phyloP scores from a whole-genome alignment of 2,888 invertebrate species.

The Sinodicranocentrus sp. region DNA sequence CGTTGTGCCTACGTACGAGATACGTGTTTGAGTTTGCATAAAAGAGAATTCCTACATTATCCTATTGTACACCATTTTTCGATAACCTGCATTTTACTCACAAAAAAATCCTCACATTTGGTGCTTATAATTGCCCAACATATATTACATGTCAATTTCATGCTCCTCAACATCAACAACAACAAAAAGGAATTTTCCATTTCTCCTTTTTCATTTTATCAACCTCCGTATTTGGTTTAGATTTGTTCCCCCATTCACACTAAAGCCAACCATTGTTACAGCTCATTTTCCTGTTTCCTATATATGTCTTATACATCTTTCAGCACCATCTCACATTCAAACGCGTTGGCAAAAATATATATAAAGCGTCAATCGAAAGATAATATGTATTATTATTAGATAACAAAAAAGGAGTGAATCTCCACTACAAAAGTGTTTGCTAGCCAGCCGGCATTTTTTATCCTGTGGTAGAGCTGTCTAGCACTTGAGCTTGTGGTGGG shows the following conservation, averaged over 20 bases:
- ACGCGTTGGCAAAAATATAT: background rate
- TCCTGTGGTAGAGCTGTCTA: too few relatives aligned
- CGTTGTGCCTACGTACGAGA: background rate
- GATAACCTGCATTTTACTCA: constrained; percentile 11
- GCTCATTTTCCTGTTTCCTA: background rate
- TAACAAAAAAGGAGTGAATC: background rate
- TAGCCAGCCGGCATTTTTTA: too few relatives aligned
- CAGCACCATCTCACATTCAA: too few relatives aligned
- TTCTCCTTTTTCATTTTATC: constrained; percentile 5
- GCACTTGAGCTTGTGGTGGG: too few relatives aligned
- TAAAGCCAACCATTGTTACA: background rate
- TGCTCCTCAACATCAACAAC: background rate
- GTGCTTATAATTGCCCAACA: background rate
- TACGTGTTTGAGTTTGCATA: too few relatives aligned
- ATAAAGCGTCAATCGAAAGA: background rate
- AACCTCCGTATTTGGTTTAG: constrained; percentile 3
- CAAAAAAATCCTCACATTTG: background rate
- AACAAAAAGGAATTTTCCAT: background rate
- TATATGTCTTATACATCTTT: too few relatives aligned
- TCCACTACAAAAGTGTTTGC: background rate
- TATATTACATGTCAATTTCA: constrained; percentile 7
- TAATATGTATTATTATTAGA: constrained; percentile 1
- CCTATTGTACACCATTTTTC: background rate
- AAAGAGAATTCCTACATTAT: too few relatives aligned
- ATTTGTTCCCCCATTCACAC: constrained; percentile 1